phyloP scores from a whole-genome alignment of 2,113 vertebrate genomes.

The Oreochromis spilurus region DNA sequence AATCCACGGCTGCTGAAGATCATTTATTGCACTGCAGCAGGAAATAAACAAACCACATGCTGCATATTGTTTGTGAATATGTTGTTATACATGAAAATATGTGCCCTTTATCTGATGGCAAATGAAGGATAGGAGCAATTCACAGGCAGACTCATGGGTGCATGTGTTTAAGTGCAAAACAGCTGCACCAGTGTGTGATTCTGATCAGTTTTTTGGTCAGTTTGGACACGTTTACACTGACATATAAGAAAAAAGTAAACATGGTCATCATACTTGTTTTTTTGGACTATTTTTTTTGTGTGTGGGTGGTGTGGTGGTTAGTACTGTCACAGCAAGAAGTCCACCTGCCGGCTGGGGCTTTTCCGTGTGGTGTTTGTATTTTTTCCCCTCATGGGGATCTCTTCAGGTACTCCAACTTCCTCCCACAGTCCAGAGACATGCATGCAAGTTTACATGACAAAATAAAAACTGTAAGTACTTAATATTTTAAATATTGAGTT shows the following conservation, averaged over 20 bases:
- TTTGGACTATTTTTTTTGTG: background rate
- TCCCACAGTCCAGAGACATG: background rate
- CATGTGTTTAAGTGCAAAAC: background rate
- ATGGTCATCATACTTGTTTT: background rate
- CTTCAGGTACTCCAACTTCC: background rate
- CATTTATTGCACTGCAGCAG: background rate
- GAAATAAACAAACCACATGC: background rate
- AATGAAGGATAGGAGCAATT: background rate
- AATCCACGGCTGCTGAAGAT: background rate
- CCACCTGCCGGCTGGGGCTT: background rate
- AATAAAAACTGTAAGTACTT: background rate
- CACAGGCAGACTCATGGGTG: background rate
- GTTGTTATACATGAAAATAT: background rate
- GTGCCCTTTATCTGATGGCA: background rate
- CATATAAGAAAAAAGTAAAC: background rate
- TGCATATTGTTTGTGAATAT: background rate
- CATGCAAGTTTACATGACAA: background rate
- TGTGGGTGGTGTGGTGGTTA: background rate
- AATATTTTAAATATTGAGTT: background rate
- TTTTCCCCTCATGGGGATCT: background rate
- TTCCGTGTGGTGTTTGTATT: rapidly evolving
- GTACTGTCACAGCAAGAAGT: background rate
- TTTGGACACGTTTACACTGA: background rate
- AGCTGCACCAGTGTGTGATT: background rate
- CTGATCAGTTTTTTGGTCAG: background rate